phyloP scores from a whole-genome alignment of 2,797 vertebrate genomes.

The Molossus alvarezi region DNA sequence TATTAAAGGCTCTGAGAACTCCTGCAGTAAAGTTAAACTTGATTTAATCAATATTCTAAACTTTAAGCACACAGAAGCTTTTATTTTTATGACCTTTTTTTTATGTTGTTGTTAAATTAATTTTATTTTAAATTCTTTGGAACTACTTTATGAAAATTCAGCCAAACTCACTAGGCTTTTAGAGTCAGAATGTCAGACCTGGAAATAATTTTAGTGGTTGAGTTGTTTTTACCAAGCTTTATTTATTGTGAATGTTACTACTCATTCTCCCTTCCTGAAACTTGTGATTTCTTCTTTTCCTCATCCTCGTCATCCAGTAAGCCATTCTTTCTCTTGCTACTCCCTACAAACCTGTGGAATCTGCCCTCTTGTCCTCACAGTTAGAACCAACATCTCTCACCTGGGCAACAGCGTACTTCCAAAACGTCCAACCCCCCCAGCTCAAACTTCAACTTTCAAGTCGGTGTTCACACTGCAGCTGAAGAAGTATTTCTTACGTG shows the following conservation, averaged over 20 bases:
- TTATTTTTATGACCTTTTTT: slow-evolving; percentile 17
- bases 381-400: background rate
- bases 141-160: slow-evolving; percentile 24
- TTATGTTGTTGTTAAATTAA: slow-evolving; percentile 45
- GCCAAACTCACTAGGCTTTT: background rate
- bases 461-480: background rate
- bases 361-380: background rate
- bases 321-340: background rate
- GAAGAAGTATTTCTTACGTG: background rate
- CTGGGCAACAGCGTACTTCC: background rate
- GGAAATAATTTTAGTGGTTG: background rate
- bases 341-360: background rate
- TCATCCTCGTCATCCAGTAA: background rate
- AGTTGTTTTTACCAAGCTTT: background rate
- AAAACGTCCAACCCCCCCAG: background rate
- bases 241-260: background rate
- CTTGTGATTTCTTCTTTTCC: background rate
- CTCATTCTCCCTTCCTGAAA: background rate
- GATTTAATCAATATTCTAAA: slow-evolving; percentile 27
- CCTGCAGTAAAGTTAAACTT: slow-evolving; percentile 7
- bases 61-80: background rate
- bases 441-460: background rate
- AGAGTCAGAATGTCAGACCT: background rate
- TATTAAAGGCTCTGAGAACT: slow-evolving; percentile 38
- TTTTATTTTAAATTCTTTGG: slow-evolving; percentile 37